Evolutionary conservation across 2,888 invertebrate genomes (phyloP).

Genomic region (Camponotus fellah): DNA sequence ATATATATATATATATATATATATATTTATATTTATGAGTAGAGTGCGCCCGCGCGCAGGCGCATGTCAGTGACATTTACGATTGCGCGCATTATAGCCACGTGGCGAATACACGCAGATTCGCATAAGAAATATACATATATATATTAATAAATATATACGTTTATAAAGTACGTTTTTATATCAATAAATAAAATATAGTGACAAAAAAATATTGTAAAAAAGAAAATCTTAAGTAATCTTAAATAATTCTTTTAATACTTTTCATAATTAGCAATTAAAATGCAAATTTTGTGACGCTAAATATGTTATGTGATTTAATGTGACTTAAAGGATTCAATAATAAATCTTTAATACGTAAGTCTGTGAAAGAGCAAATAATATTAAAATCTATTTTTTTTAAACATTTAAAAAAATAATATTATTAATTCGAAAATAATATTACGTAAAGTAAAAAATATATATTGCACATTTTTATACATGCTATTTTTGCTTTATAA

Average conservation of each 20-base stretch:
- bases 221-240: not conserved
- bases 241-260: not conserved
- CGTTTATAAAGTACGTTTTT: not conserved
- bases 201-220: not conserved
- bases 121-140: constrained; percentile 13
- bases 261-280: constrained; percentile 15
- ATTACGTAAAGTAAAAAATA: not conserved
- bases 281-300: constrained; percentile 2
- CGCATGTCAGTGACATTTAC: constrained; percentile 21
- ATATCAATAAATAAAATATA: too few relatives aligned
- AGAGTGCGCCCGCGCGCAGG: not conserved
- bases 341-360: not conserved
- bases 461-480: not conserved
- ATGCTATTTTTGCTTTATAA: not conserved
- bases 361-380: too few relatives aligned
- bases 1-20: too few relatives aligned
- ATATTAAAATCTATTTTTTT: not conserved
- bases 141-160: not conserved
- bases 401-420: not conserved
- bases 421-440: not conserved
- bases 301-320: not conserved
- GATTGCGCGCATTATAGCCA: constrained; percentile 43
- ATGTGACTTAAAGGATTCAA: not conserved
- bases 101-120: constrained; percentile 50
- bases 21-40: too few relatives aligned